Conservation (phyloP, 2,113 vertebrate genomes). For the Dipodomys ordii region DNA sequence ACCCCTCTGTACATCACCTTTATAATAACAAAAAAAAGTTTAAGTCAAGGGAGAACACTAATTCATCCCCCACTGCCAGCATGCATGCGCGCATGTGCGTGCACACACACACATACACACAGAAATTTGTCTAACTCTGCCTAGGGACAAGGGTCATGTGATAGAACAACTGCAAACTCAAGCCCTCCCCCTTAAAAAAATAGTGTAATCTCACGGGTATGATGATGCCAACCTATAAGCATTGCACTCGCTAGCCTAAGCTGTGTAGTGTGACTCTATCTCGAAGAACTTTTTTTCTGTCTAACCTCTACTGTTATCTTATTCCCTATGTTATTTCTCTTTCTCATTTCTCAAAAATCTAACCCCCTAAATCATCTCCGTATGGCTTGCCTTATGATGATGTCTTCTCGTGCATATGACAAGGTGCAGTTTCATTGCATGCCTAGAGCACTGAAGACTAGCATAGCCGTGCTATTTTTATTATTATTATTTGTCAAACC, state of each 20-base stretch:
- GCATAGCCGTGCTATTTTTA: background rate
- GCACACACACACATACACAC: too few relatives aligned
- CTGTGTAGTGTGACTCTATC: background rate
- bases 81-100: too few relatives aligned
- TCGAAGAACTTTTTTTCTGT: background rate
- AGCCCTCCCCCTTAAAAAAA: too few relatives aligned
- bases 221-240: background rate
- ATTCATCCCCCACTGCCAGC: too few relatives aligned
- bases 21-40: too few relatives aligned
- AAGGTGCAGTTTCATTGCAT: slow-evolving; percentile 50
- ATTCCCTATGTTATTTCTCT: background rate
- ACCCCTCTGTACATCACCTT: too few relatives aligned
- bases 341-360: slow-evolving; percentile 40
- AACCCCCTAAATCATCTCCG: slow-evolving; percentile 39
- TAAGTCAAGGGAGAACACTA: too few relatives aligned
- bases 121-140: too few relatives aligned
- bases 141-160: too few relatives aligned
- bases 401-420: background rate
- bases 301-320: background rate
- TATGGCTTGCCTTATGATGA: slow-evolving; percentile 24
- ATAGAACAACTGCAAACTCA: too few relatives aligned
- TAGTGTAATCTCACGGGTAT: background rate
- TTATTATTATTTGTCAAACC: slow-evolving; percentile 53
- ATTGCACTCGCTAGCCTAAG: background rate
- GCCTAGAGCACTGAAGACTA: slow-evolving; percentile 4